Base-by-base conservation (phyloP, 2,888 invertebrate species). In the Sminthurides aquaticus region DNA sequence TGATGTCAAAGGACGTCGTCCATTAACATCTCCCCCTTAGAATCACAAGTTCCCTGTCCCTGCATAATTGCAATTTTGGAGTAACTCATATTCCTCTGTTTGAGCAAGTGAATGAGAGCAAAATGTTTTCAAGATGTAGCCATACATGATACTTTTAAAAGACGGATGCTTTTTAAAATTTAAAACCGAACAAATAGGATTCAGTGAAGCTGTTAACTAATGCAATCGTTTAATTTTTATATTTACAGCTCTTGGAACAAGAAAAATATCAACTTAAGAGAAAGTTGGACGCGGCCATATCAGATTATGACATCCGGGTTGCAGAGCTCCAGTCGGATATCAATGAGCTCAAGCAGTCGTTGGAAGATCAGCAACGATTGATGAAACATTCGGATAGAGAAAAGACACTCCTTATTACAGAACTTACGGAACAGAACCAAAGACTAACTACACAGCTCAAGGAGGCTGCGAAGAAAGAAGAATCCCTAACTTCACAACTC, bases 311-410 rank as follows among this genome's bases (percentile, higher is more conserved):
- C 75, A 87, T 90, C 60, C 84, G 89, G 71, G 84, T 92, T 56
- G 80, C 89, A 75, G 96, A 96, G 78, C 83, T 95, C 55, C 92
- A 95, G 79, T 87, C 89, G 74, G 96, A 96, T 81, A 85, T 95
- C 77, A 84, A 85, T 69, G 87, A 89, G 77, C 83, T 94, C 57
- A 86, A 88, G 69, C 82, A 85, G 66, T 89, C 90, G 78, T 83
- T 94, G 70, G 86, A 85, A 64, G 82, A 82, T 61, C 78, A 80
- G 68, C 79, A 80, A 68, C 75, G 77, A 56, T 75, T 78, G 49
- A 75, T 79, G 57, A 77, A 75, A 24, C 76, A 77, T 66, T 76
- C 78, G 71, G 83, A 86, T 72, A 81, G 84, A 73, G 92, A 93
- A 75, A 91, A 91, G 78, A 85, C 88, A 68, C 83, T 84, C 69